phyloP scores from a whole-genome alignment of 2,797 vertebrate genomes.

The Tangara arthus region DNA sequence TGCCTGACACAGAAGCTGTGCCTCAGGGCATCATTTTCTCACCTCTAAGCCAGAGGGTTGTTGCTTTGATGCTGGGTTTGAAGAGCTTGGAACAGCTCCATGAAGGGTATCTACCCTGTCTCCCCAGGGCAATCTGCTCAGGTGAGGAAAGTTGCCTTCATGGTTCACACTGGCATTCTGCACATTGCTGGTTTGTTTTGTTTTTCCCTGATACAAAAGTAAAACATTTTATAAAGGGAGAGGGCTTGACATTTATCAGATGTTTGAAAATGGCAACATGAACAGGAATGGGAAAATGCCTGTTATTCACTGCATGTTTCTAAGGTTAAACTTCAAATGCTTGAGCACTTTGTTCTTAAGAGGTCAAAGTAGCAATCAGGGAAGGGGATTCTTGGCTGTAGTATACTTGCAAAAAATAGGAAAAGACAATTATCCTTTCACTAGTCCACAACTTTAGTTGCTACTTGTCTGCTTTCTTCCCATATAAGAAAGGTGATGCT shows the following conservation, averaged over 20 bases:
- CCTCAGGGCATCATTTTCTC: constrained; percentile 58
- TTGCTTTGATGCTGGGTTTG: constrained; percentile 55
- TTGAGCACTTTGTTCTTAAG: not conserved
- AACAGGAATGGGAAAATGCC: not conserved
- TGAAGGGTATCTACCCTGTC: not conserved
- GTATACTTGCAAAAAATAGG: not conserved
- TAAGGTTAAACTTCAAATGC: not conserved
- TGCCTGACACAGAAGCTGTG: constrained; percentile 34
- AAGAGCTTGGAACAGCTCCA: constrained; percentile 51
- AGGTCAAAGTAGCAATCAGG: not conserved
- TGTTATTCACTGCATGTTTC: not conserved
- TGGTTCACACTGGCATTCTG: not conserved
- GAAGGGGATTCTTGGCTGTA: not conserved
- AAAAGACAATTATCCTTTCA: not conserved
- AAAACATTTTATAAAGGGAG: not conserved
- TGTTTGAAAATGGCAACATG: not conserved
- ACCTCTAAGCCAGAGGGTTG: constrained; percentile 28
- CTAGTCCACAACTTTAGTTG: not conserved
- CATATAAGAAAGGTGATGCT: not conserved
- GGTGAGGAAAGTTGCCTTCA: not conserved
- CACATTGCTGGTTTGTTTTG: not conserved
- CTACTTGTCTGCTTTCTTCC: not conserved
- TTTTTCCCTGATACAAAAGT: not conserved
- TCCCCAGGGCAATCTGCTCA: not conserved
- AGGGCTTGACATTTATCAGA: not conserved